These are phyloP conservation scores for Callosobruchus maculatus DNA, from an alignment of 2,888 invertebrate species.

Conservation along the genomic window DNA sequence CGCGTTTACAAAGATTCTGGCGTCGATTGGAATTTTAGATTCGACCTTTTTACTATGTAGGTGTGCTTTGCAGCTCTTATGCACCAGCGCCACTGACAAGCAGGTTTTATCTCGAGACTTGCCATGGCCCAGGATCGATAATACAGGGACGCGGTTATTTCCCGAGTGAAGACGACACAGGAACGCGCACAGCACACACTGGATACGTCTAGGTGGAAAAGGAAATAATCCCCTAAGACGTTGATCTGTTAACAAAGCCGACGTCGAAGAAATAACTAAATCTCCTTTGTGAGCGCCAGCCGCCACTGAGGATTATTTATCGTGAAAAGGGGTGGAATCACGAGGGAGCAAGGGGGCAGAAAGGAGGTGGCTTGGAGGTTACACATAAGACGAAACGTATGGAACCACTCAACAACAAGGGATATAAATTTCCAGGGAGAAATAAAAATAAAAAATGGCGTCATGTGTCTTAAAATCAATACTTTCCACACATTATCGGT, in stretches of 20 bases:
- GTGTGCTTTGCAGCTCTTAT: too few species aligned
- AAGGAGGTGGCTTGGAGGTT: background rate
- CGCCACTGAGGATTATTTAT: background rate
- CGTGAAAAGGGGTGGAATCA: background rate
- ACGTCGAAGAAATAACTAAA: conserved; percentile 29
- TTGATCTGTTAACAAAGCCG: conserved; percentile 30
- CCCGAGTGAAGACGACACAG: background rate
- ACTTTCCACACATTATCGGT: too few species aligned
- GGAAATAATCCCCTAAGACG: conserved; percentile 26
- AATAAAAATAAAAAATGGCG: too few species aligned
- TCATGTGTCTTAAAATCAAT: too few species aligned
- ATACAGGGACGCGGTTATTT: background rate
- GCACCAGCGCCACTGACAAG: too few species aligned
- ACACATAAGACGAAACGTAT: background rate
- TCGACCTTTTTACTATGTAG: too few species aligned
- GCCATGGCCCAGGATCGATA: too few species aligned
- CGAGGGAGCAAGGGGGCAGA: background rate
- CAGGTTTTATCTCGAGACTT: too few species aligned
- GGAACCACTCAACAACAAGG: background rate
- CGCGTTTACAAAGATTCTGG: too few species aligned
- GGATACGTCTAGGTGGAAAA: conserved; percentile 7
- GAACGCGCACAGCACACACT: background rate
- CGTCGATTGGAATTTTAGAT: too few species aligned
- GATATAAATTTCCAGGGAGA: too few species aligned
- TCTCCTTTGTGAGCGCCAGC: conserved; percentile 15